A percentile compares a stretch with the other conserved stretches of the same genome.
These are phyloP conservation scores for Lithodes maja DNA, from an alignment of 2,888 invertebrate genomes.

Conservation along the genomic window DNA sequence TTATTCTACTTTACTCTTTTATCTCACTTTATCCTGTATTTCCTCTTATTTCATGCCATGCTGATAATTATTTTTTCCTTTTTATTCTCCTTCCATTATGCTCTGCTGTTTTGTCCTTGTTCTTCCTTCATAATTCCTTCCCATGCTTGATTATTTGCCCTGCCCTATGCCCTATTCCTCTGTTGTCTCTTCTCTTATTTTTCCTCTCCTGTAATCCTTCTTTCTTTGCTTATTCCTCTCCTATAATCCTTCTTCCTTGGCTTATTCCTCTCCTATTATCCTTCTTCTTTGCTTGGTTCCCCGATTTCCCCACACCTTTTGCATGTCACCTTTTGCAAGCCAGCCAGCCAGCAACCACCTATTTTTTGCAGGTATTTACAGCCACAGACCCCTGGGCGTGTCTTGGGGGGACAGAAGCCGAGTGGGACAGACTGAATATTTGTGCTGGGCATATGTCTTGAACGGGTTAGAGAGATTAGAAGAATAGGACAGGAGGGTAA, in stretches of 20 bases:
- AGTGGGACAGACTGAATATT: background rate
- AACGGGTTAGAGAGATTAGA: no score
- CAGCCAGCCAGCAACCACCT: background rate
- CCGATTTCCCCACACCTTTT: background rate
- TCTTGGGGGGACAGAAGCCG: background rate
- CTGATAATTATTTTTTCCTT: no score
- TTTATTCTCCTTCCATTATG: no score
- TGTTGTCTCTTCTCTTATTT: background rate
- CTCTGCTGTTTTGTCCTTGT: no score
- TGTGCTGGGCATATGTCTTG: no score
- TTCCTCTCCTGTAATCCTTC: constrained; percentile 1
- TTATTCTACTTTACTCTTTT: background rate
- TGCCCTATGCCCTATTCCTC: background rate
- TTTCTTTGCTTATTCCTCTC: background rate
- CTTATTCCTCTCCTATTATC: background rate
- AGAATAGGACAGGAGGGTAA: background rate
- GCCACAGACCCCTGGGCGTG: background rate
- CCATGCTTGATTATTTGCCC: no score
- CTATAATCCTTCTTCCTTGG: background rate
- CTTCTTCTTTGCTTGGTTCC: background rate
- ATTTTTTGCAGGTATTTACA: background rate
- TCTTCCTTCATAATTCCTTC: no score
- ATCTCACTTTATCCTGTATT: background rate
- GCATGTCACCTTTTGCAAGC: background rate
- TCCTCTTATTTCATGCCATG: background rate